These are phyloP conservation scores for Eutrigla gurnardus DNA, from an alignment of 2,797 vertebrate genomes.

Conservation along the genomic window DNA sequence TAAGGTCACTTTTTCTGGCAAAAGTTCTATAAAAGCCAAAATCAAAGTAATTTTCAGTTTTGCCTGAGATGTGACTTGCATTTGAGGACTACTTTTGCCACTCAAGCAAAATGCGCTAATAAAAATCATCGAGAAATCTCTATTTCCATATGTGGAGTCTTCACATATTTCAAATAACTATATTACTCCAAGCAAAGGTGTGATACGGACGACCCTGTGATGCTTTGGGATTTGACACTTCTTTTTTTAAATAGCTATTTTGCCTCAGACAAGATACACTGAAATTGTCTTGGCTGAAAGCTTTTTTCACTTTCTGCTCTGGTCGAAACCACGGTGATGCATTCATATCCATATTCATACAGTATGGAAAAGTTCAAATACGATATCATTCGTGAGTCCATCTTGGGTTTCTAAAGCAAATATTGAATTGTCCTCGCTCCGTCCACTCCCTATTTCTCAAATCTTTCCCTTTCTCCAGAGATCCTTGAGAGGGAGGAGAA, in stretches of 20 bases:
- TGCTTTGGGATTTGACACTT: conserved; percentile 30
- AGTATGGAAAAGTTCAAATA: conserved; percentile 69
- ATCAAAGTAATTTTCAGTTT: conserved; percentile 1
- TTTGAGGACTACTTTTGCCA: background rate
- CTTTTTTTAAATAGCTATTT: conserved; percentile 41
- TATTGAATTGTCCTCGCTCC: conserved; percentile 73
- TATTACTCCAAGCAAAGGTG: conserved; percentile 20
- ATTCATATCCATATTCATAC: conserved; percentile 58
- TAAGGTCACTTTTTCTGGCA: background rate
- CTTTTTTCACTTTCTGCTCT: conserved; percentile 26
- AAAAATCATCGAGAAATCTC: background rate
- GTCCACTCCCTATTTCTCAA: conserved; percentile 71
- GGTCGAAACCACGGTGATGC: conserved; percentile 40
- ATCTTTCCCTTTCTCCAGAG: conserved; percentile 70
- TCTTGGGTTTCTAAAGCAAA: conserved; percentile 63
- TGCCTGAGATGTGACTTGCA: background rate
- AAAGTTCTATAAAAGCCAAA: background rate
- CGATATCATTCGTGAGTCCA: conserved; percentile 50
- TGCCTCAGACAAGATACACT: conserved; percentile 20
- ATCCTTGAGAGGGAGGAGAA: conserved; percentile 64
- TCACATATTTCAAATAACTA: conserved; percentile 7
- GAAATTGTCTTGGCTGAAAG: conserved; percentile 35
- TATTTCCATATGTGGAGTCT: background rate
- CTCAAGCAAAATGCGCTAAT: conserved; percentile 9
- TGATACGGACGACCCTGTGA: conserved; percentile 27